These are phyloP conservation scores for Bradypus variegatus DNA, from an alignment of 2,797 vertebrate species.

Conservation along the genomic window DNA sequence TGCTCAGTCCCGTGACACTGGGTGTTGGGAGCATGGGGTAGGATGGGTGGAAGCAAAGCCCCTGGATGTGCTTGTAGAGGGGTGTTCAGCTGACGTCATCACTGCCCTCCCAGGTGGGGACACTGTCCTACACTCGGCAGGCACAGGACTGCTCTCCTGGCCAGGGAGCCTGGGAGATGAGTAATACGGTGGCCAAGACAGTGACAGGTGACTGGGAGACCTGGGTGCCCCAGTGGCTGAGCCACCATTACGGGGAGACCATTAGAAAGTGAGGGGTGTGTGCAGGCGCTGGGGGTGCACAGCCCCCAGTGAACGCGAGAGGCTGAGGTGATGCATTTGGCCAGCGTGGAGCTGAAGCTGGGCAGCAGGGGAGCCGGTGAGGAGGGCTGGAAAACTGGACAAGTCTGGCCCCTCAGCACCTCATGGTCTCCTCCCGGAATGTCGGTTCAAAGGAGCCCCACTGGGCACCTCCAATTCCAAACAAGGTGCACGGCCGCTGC, in stretches of 20 bases:
- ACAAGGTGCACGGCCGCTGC: accelerated
- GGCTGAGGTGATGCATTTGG: accelerated
- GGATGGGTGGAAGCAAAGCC: background rate
- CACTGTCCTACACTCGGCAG: background rate
- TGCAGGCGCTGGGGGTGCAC: background rate
- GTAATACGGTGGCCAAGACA: accelerated
- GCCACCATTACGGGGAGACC: background rate
- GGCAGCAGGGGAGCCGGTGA: background rate
- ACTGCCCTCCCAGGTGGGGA: accelerated
- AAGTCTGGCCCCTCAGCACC: background rate
- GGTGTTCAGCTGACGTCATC: background rate
- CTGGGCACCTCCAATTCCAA: background rate
- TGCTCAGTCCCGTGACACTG: background rate
- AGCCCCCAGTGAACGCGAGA: background rate
- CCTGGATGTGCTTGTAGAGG: accelerated
- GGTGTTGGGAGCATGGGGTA: background rate
- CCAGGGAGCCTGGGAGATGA: background rate
- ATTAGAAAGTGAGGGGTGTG: accelerated
- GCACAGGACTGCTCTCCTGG: accelerated
- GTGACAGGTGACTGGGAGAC: background rate
- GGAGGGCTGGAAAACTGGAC: background rate
- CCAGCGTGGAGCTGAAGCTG: background rate
- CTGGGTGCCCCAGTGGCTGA: background rate
- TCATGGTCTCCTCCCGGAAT: background rate
- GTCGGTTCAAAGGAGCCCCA: background rate